Evolutionary conservation across 2,888 invertebrate genomes (phyloP).

Genomic region (Tachystola acroxantha): DNA sequence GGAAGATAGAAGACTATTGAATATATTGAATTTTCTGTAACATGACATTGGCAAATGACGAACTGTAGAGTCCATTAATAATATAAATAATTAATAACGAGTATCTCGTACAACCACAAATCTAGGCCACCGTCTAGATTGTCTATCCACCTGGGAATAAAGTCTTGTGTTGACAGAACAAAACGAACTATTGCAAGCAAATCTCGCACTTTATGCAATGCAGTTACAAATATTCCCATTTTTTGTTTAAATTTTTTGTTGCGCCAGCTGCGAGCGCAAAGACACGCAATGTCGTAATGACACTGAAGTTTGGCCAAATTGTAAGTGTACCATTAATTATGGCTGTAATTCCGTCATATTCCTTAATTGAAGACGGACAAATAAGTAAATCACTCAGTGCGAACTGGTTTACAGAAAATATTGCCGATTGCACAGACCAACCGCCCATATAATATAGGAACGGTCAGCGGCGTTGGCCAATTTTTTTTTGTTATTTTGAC

Average conservation of each 20-base stretch:
- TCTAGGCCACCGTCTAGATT: no score
- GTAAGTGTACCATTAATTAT: constrained; percentile 2
- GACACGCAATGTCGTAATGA: constrained; percentile 11
- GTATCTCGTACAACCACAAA: no score
- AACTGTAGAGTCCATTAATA: no score
- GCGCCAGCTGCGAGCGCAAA: constrained; percentile 4
- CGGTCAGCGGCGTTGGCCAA: no score
- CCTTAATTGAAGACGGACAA: not conserved
- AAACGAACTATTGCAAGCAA: not conserved
- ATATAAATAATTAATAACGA: no score
- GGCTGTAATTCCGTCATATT: not conserved
- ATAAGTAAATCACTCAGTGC: not conserved
- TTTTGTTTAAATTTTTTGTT: constrained; percentile 12
- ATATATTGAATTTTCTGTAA: no score
- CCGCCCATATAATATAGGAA: not conserved
- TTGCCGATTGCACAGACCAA: not conserved
- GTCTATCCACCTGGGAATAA: no score
- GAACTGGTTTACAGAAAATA: not conserved
- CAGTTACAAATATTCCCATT: not conserved
- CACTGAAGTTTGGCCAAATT: constrained; percentile 3
- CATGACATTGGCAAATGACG: no score
- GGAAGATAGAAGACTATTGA: no score
- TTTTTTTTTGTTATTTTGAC: no score
- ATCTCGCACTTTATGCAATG: not conserved
- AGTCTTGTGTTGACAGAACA: no score